Percentiles rank a stretch among this genome's conserved stretches.
Conservation (phyloP, 1,140 invertebrate genomes). For the Thaumetopoea pityocampa region DNA sequence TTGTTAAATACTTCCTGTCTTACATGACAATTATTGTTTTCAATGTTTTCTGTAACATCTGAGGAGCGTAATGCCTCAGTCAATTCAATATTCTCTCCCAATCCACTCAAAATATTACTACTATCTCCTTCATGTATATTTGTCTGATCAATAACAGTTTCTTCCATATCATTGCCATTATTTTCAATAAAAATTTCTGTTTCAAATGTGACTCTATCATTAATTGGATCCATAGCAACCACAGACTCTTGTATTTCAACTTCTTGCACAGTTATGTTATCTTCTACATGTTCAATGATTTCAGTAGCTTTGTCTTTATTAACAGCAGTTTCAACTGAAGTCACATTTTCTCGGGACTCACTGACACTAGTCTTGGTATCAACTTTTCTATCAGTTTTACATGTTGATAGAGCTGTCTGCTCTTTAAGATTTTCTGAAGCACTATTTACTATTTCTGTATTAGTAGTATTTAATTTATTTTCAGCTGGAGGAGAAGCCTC, state of each 20-base stretch:
- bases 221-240: slow-evolving; percentile 24
- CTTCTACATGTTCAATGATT: background rate
- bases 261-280: background rate
- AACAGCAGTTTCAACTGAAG: no score
- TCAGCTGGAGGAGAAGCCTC: slow-evolving; percentile 1
- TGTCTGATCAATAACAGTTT: slow-evolving; percentile 28
- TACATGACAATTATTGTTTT: slow-evolving; percentile 52
- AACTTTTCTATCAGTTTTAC: background rate
- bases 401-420: background rate
- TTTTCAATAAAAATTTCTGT: slow-evolving; percentile 61
- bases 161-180: slow-evolving; percentile 41
- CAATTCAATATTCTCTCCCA: slow-evolving; percentile 56
- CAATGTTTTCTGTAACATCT: slow-evolving; percentile 38
- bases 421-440: background rate
- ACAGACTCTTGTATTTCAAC: slow-evolving; percentile 20
- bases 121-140: slow-evolving; percentile 28
- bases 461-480: slow-evolving; percentile 1
- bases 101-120: slow-evolving; percentile 51
- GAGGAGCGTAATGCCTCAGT: slow-evolving; percentile 55
- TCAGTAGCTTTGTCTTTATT: background rate
- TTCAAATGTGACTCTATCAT: slow-evolving; percentile 47
- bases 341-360: no score
- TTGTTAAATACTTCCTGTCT: slow-evolving; percentile 66
- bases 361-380: no score
- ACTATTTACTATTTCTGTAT: background rate